These are phyloP conservation scores for Phyllotis vaccarum DNA, from an alignment of 2,797 vertebrate species.

Conservation along the genomic window DNA sequence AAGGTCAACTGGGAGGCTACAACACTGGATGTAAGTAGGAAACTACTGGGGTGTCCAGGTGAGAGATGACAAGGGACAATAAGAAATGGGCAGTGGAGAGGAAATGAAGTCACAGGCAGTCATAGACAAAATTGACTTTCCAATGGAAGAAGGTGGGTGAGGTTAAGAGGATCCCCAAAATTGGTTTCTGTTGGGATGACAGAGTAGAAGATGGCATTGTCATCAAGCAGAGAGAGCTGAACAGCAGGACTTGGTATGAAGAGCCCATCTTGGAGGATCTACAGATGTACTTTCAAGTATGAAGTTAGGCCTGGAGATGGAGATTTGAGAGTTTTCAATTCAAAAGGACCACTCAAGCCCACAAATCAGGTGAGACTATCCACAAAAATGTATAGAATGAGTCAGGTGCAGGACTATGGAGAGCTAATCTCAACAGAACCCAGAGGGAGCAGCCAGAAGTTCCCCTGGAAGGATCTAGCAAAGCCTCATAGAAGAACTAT, in stretches of 20 bases:
- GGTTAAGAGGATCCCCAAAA: no score
- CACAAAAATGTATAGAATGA: background rate
- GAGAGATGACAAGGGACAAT: background rate
- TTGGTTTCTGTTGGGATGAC: background rate
- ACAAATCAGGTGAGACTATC: background rate
- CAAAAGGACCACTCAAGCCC: background rate
- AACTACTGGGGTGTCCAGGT: background rate
- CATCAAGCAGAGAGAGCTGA: background rate
- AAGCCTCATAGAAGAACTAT: background rate
- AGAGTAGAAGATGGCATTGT: accelerated
- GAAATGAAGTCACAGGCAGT: background rate
- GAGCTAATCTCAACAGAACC: background rate
- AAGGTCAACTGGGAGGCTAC: background rate
- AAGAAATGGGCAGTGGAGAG: background rate
- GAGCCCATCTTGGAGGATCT: background rate
- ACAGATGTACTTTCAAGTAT: background rate
- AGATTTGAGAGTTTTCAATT: background rate
- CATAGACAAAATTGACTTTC: background rate
- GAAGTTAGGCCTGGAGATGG: background rate
- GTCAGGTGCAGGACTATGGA: background rate
- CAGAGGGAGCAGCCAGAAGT: background rate
- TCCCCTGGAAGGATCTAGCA: background rate
- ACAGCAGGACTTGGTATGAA: background rate
- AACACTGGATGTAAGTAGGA: background rate
- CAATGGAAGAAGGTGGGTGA: background rate